phyloP scores from a whole-genome alignment of 1,140 invertebrate species.

The Lucilia sericata region DNA sequence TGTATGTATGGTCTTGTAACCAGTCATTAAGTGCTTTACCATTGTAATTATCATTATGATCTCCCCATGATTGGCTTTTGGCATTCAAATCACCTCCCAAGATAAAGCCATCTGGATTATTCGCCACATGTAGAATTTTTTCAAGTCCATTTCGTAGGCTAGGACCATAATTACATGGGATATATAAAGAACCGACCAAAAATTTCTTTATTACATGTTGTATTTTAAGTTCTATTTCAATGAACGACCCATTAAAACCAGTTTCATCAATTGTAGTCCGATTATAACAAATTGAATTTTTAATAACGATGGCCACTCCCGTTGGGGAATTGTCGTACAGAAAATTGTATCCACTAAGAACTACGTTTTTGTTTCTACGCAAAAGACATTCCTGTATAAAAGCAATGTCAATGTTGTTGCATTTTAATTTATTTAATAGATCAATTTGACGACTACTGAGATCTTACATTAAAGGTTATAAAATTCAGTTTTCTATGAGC shows the following conservation, averaged over 20 bases:
- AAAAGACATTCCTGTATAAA: background rate
- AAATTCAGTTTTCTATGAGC: background rate
- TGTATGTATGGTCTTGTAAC: background rate
- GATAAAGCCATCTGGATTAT: background rate
- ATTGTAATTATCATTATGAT: background rate
- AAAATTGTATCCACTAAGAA: too few species aligned
- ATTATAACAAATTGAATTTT: background rate
- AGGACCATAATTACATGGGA: background rate
- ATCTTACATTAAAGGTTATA: conserved; percentile 13
- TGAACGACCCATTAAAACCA: background rate
- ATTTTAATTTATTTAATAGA: background rate
- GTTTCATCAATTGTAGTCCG: background rate
- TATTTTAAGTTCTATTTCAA: background rate
- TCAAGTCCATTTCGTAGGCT: background rate
- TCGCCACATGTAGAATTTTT: background rate
- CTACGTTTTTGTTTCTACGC: background rate
- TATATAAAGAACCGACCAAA: background rate
- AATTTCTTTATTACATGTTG: background rate
- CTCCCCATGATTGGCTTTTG: background rate
- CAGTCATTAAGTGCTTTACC: background rate
- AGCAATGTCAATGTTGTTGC: background rate
- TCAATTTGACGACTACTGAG: background rate
- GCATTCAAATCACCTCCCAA: conserved; percentile 21
- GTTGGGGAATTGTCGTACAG: too few species aligned
- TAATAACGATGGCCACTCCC: too few species aligned